Conservation (phyloP, 1,140 invertebrate genomes). For the Pseudomyrmex pallidus region DNA sequence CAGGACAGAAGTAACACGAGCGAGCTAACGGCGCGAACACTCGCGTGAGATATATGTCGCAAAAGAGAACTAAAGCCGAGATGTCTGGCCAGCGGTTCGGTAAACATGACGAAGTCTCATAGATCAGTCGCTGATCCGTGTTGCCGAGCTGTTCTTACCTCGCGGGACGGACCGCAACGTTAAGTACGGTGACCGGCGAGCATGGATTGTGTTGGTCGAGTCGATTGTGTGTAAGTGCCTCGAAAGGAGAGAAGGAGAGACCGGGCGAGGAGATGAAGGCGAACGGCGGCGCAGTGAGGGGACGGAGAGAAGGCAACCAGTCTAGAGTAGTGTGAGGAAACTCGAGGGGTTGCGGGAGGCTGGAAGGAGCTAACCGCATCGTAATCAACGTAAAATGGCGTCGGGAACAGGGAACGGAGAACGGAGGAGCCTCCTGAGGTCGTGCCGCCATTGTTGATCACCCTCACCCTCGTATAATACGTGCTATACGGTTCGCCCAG, state of each 20-base stretch:
- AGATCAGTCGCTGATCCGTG: slow-evolving; percentile 57
- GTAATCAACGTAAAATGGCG: slow-evolving; percentile 84
- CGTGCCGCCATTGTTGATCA: slow-evolving; percentile 68
- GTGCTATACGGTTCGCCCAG: slow-evolving; percentile 51
- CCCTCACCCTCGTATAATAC: slow-evolving; percentile 66
- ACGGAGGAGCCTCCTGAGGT: slow-evolving; percentile 64
- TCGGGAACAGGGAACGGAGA: slow-evolving; percentile 76
- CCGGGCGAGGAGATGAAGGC: slow-evolving; percentile 28
- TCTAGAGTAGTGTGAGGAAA: slow-evolving; percentile 47
- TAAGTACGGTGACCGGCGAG: slow-evolving; percentile 42
- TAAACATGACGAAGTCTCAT: slow-evolving; percentile 58
- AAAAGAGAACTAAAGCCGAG: slow-evolving; percentile 51
- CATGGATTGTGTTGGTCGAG: slow-evolving; percentile 59
- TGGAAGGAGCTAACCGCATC: slow-evolving; percentile 83
- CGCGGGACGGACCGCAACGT: slow-evolving; percentile 46
- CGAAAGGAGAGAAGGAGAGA: slow-evolving; percentile 21
- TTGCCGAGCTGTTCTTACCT: slow-evolving; percentile 53
- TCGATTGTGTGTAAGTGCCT: slow-evolving; percentile 70
- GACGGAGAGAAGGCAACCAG: slow-evolving; percentile 41
- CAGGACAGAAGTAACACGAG: neutral
- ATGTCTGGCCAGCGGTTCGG: slow-evolving; percentile 36
- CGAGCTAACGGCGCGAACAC: neutral
- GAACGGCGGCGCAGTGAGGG: slow-evolving; percentile 37
- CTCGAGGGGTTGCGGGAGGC: slow-evolving; percentile 64
- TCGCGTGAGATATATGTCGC: slow-evolving; percentile 35